Percentiles rank a stretch among this genome's conserved stretches.
Evolutionary conservation across 2,113 vertebrate genomes (phyloP).

Genomic region (Lipotes vexillifer): DNA sequence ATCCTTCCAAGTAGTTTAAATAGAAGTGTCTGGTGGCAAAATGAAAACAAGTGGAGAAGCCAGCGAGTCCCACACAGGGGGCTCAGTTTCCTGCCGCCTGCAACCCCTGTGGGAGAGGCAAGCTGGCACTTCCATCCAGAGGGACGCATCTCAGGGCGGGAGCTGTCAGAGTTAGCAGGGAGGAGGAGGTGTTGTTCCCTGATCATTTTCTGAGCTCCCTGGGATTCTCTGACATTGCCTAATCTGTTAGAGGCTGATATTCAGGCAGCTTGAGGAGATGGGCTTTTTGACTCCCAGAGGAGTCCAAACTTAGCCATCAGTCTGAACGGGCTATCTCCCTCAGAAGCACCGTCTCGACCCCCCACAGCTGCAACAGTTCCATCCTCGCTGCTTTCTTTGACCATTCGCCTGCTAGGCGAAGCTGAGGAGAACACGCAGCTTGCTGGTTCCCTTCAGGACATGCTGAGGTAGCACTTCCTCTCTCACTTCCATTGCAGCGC

Average conservation of each 20-base stretch:
- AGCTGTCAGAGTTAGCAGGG: conserved; percentile 32
- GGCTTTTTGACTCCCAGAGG: conserved; percentile 43
- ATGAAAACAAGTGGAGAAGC: conserved; percentile 78
- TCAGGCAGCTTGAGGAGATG: conserved; percentile 49
- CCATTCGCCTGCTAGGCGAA: not conserved
- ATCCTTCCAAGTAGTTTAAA: conserved; percentile 76
- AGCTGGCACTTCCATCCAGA: conserved; percentile 22
- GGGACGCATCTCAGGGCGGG: conserved; percentile 23
- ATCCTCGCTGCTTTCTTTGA: not conserved
- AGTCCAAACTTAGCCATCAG: conserved; percentile 31
- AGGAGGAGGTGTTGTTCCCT: conserved; percentile 2
- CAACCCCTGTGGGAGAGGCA: conserved; percentile 52
- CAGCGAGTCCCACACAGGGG: not conserved
- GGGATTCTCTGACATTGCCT: conserved; percentile 3
- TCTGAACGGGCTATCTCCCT: not conserved
- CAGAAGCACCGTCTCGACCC: not conserved
- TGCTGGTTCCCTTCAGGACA: not conserved
- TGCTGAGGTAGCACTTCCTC: not conserved
- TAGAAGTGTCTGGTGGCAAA: conserved; percentile 73
- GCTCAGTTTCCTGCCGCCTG: conserved; percentile 43
- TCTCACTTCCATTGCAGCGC: not conserved
- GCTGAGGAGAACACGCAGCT: not conserved
- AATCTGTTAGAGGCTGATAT: conserved; percentile 47
- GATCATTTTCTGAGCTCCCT: conserved; percentile 53
- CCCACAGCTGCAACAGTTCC: not conserved